phyloP scores from a whole-genome alignment of 92 coral and sea anemone species.

The Pocillopora meandrina region DNA sequence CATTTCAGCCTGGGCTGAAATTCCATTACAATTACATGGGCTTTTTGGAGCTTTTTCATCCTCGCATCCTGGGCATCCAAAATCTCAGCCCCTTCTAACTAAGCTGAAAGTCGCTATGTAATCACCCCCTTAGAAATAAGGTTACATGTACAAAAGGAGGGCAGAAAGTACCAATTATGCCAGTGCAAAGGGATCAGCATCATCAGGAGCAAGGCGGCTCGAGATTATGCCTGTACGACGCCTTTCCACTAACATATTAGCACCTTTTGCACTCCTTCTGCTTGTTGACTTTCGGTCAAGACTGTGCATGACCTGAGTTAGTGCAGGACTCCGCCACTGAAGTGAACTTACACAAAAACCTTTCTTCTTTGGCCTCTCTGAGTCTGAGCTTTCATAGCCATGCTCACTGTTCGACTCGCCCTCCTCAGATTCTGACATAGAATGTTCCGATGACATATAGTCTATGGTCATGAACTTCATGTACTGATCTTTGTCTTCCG shows the following conservation, averaged over 20 bases:
- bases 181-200: conserved; percentile 14
- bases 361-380: background rate
- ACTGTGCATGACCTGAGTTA: conserved; percentile 15
- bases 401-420: background rate
- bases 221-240: conserved; percentile 1
- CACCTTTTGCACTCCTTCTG: conserved; percentile 1
- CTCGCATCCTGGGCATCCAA: no score
- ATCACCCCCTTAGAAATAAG: no score
- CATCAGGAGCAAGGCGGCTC: conserved; percentile 30
- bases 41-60: no score
- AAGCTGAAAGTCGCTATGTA: no score
- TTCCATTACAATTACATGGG: background rate
- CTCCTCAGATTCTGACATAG: conserved; percentile 2
- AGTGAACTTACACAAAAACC: conserved; percentile 2
- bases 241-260: conserved; percentile 15
- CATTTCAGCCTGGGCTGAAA: no score
- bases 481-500: background rate
- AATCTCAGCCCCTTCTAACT: no score
- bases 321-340: conserved; percentile 14
- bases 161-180: background rate
- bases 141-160: background rate
- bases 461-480: background rate
- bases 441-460: conserved; percentile 22
- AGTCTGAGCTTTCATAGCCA: background rate
- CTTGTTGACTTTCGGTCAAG: conserved; percentile 2